Evolutionary conservation across 2,888 invertebrate genomes (phyloP).

Genomic region (Bombylius discolor): DNA sequence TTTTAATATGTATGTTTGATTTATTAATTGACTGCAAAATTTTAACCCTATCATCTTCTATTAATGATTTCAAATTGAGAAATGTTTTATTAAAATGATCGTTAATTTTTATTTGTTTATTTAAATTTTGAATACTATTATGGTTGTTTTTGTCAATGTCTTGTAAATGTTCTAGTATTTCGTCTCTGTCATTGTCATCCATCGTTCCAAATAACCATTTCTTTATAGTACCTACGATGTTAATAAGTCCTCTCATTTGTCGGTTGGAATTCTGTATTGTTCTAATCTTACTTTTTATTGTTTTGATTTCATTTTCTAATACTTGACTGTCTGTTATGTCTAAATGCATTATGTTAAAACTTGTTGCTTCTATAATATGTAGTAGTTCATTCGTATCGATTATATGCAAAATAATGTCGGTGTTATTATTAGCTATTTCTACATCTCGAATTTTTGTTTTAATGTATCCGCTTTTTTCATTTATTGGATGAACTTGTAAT

Average conservation of each 20-base stretch:
- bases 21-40: slow-evolving; percentile 8
- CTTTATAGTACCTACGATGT: no score
- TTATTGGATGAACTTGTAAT: no score
- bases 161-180: slow-evolving; percentile 4
- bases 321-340: no score
- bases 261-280: no score
- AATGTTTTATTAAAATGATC: no score
- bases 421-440: not conserved
- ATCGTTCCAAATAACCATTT: slow-evolving; percentile 8
- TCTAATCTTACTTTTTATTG: no score
- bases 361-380: not conserved
- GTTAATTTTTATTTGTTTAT: no score
- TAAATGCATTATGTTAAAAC: no score
- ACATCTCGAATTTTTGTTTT: not conserved
- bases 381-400: not conserved
- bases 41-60: not conserved
- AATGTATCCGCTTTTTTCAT: no score
- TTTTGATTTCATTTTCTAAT: no score
- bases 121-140: slow-evolving; percentile 6
- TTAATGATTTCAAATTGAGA: no score
- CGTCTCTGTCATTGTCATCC: slow-evolving; percentile 6
- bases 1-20: slow-evolving; percentile 4
- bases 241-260: no score
- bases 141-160: slow-evolving; percentile 6
- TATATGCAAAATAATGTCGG: not conserved